A percentile compares a stretch with the other conserved stretches of the same genome.
Conservation (phyloP, 2,113 vertebrate species). For the Pelvicachromis taeniatus region DNA sequence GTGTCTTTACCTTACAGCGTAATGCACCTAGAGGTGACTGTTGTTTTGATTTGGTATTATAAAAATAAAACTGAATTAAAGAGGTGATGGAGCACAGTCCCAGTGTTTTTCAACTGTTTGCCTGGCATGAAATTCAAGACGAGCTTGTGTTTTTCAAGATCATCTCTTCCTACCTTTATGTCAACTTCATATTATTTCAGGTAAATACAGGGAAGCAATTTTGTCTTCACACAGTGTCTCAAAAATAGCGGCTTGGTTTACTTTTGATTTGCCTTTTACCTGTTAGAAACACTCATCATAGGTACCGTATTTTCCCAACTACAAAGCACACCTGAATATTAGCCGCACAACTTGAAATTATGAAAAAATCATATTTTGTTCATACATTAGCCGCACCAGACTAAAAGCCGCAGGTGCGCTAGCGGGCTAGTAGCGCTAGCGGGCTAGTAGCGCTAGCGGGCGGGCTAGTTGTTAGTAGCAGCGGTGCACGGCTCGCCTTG, state of each 20-base stretch:
- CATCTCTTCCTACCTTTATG: neutral
- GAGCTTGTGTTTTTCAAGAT: neutral
- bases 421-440: too few relatives aligned
- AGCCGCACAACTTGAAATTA: too few relatives aligned
- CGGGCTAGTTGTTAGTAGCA: too few relatives aligned
- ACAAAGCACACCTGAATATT: too few relatives aligned
- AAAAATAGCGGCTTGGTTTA: neutral
- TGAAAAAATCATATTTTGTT: too few relatives aligned
- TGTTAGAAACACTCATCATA: neutral
- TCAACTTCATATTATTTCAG: neutral
- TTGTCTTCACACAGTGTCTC: neutral
- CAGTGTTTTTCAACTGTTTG: too few relatives aligned
- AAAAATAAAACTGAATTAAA: neutral
- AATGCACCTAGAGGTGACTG: neutral
- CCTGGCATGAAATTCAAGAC: too few relatives aligned
- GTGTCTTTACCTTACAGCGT: neutral
- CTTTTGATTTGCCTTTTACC: neutral
- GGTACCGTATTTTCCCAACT: too few relatives aligned
- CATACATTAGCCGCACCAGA: too few relatives aligned
- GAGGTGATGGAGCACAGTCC: neutral
- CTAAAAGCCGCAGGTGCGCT: too few relatives aligned
- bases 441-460: too few relatives aligned
- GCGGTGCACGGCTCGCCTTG: too few relatives aligned
- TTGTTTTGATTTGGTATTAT: neutral
- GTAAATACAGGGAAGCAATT: neutral